These are phyloP conservation scores for Saccostrea cuccullata DNA, from an alignment of 1,140 invertebrate genomes.

Conservation along the genomic window DNA sequence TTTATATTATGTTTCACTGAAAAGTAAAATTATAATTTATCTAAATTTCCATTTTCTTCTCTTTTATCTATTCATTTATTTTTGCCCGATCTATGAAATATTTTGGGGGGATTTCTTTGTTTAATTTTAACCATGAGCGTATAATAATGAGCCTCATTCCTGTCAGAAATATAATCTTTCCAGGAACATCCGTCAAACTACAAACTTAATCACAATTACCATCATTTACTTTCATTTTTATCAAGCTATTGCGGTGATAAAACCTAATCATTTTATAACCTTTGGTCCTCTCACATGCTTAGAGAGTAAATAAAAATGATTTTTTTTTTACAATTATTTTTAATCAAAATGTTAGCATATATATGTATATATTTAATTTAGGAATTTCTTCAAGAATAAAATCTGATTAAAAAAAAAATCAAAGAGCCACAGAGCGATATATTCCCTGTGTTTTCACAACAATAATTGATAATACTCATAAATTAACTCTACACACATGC, in stretches of 20 bases:
- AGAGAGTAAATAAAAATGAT: neutral
- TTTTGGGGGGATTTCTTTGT: neutral
- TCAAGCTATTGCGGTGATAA: neutral
- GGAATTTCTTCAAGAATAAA: neutral
- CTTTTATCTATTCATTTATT: neutral
- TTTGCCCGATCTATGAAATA: neutral
- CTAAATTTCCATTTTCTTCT: neutral
- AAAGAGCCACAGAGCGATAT: neutral
- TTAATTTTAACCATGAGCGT: neutral
- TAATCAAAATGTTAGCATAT: no score
- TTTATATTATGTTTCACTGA: no score
- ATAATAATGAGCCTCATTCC: neutral
- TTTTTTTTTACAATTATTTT: no score
- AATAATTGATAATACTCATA: conserved; percentile 22
- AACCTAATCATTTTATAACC: neutral
- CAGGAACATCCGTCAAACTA: neutral
- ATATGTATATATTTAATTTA: no score
- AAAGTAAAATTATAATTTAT: neutral
- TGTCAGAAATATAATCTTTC: conserved; percentile 2
- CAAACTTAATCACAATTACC: neutral
- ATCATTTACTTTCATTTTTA: conserved; percentile 12
- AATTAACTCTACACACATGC: neutral
- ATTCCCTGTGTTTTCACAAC: neutral
- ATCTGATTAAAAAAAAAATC: neutral
- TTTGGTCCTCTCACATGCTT: neutral